These are phyloP conservation scores for Hermodice carunculata DNA, from an alignment of 2,888 invertebrate species.

Conservation along the genomic window DNA sequence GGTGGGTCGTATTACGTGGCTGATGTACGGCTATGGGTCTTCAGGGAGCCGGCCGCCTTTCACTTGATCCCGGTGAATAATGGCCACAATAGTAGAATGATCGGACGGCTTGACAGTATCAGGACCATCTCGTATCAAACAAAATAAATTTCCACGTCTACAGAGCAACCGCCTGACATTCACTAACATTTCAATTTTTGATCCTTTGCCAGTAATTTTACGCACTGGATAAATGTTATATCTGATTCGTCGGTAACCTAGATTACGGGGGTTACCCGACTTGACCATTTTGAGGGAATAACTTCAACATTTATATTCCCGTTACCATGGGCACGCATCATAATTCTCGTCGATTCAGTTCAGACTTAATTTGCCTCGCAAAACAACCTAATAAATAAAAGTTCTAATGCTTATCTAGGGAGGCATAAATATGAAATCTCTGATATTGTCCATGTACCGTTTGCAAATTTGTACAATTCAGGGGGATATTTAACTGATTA, in stretches of 20 bases:
- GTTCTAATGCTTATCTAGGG: constrained; percentile 14
- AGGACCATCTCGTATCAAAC: too few species aligned
- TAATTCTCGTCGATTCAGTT: neutral
- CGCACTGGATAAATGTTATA: neutral
- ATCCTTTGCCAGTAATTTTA: neutral
- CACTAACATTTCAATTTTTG: neutral
- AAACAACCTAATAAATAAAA: constrained; percentile 15
- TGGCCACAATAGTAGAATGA: too few species aligned
- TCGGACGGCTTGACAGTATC: too few species aligned
- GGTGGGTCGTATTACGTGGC: too few species aligned
- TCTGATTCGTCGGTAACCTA: too few species aligned
- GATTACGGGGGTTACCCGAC: too few species aligned
- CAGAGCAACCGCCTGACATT: too few species aligned
- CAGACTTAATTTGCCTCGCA: constrained; percentile 12
- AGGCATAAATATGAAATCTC: constrained; percentile 18
- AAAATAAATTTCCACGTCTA: too few species aligned
- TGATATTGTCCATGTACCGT: constrained; percentile 5
- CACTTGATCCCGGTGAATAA: too few species aligned
- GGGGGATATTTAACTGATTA: constrained; percentile 11
- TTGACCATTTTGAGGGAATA: too few species aligned
- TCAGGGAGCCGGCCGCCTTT: too few species aligned
- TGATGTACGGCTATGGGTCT: too few species aligned
- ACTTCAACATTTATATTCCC: constrained; percentile 3
- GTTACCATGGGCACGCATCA: constrained; percentile 11
- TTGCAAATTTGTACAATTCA: constrained; percentile 7